Conservation (phyloP, 2,888 invertebrate species). For the Drosophila fulvimacula region DNA sequence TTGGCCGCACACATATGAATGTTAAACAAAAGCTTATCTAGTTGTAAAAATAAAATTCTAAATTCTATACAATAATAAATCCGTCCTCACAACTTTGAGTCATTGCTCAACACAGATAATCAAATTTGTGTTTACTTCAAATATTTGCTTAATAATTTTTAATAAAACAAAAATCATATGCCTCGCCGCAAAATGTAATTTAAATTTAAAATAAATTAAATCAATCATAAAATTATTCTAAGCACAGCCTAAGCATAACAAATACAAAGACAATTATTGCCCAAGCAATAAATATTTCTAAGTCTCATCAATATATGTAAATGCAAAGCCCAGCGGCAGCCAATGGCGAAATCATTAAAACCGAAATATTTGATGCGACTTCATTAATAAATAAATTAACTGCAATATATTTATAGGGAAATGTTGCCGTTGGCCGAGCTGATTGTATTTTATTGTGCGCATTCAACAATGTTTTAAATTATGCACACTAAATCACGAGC, state of each 20-base stretch:
- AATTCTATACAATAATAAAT: background rate
- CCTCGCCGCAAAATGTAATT: background rate
- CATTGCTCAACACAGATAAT: background rate
- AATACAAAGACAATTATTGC: background rate
- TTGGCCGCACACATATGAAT: constrained; percentile 1
- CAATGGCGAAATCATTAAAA: background rate
- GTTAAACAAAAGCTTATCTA: constrained; percentile 30
- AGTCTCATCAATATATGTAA: background rate
- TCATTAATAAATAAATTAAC: constrained; percentile 24
- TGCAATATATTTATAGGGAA: constrained; percentile 12
- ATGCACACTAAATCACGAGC: constrained; percentile 45
- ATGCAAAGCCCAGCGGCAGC: background rate
- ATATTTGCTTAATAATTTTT: background rate
- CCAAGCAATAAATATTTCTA: background rate
- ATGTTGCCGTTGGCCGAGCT: constrained; percentile 11
- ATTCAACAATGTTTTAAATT: constrained; percentile 39
- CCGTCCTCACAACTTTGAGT: background rate
- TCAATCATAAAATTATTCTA: background rate
- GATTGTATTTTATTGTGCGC: constrained; percentile 26
- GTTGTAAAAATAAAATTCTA: constrained; percentile 4
- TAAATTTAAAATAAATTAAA: background rate
- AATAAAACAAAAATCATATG: no score
- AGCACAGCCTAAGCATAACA: background rate
- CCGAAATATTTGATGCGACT: constrained; percentile 2
- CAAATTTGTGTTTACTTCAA: background rate